phyloP scores from a whole-genome alignment of 2,888 invertebrate species.

The Cepaea hortensis region DNA sequence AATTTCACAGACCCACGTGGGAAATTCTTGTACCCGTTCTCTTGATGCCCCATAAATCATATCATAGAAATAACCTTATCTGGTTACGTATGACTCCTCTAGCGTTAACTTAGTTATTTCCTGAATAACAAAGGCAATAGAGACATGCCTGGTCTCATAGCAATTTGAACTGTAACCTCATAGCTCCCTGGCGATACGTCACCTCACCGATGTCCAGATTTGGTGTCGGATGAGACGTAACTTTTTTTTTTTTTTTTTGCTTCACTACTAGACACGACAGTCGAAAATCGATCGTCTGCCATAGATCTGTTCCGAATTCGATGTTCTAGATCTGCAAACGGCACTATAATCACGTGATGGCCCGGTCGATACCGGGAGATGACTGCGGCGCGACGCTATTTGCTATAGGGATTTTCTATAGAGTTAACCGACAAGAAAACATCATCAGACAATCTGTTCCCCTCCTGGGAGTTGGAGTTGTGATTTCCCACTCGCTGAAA shows the following conservation, averaged over 20 bases:
- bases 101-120: neutral
- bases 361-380: neutral
- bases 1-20: too few species aligned
- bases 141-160: neutral
- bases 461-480: neutral
- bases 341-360: neutral
- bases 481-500: neutral
- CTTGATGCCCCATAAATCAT: neutral
- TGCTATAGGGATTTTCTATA: neutral
- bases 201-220: neutral
- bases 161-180: neutral
- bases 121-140: neutral
- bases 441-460: neutral
- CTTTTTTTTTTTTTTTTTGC: neutral
- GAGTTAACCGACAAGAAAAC: conserved; percentile 4
- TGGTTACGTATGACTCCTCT: neutral
- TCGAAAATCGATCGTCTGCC: neutral
- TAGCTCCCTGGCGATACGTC: neutral
- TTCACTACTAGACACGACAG: neutral
- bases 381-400: neutral
- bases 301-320: neutral
- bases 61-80: neutral
- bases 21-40: neutral
- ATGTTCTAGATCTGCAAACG: conserved; percentile 5
- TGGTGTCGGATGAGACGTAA: neutral